A percentile compares a stretch with the other conserved stretches of the same genome.
Conservation (phyloP, 2,797 vertebrate species). For the Rhyacichthys aspro region DNA sequence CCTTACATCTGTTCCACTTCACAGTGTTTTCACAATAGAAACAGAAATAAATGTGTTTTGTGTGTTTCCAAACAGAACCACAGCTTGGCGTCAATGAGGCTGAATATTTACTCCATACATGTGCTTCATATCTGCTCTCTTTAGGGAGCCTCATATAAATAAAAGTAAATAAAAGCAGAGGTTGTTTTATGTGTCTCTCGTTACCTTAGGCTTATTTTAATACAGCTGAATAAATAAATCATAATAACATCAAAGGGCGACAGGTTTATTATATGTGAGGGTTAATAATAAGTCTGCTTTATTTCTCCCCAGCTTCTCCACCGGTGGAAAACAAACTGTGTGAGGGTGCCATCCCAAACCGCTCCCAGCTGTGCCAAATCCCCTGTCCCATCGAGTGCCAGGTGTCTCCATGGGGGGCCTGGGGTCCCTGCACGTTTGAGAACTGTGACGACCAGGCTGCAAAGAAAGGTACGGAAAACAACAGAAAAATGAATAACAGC, state of each 20-base stretch:
- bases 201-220: slow-evolving; percentile 14
- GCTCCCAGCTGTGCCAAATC: slow-evolving; percentile 91
- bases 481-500: not conserved
- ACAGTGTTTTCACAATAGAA: too few relatives aligned
- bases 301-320: slow-evolving; percentile 81
- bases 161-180: slow-evolving; percentile 36
- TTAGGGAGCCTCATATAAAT: slow-evolving; percentile 36
- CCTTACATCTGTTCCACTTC: too few relatives aligned
- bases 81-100: not conserved
- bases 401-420: slow-evolving; percentile 92
- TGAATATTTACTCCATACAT: not conserved
- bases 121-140: slow-evolving; percentile 24
- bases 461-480: slow-evolving; percentile 87
- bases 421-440: slow-evolving; percentile 96
- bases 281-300: not conserved
- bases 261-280: slow-evolving; percentile 14
- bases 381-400: slow-evolving; percentile 92
- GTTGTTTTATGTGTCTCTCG: slow-evolving; percentile 4
- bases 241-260: slow-evolving; percentile 31
- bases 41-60: too few relatives aligned
- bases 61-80: not conserved
- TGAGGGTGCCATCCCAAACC: slow-evolving; percentile 82
- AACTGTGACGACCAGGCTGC: slow-evolving; percentile 90
- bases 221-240: slow-evolving; percentile 9
- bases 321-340: slow-evolving; percentile 89